phyloP scores from a whole-genome alignment of 2,113 vertebrate species.

The Ptilonorhynchus violaceus region DNA sequence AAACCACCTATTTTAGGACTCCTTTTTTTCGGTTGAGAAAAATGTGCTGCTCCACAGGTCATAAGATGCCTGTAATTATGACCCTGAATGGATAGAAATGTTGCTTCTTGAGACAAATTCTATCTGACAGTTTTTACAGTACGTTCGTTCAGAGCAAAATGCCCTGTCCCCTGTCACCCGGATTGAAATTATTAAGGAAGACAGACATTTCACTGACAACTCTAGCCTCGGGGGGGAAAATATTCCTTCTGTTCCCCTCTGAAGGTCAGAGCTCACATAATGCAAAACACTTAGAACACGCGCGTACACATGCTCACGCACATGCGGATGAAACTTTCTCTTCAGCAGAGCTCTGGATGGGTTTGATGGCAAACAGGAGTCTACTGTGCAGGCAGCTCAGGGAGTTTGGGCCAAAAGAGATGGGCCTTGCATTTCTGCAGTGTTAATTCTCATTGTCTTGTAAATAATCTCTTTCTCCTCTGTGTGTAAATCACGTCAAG shows the following conservation, averaged over 20 bases:
- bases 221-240: conserved; percentile 56
- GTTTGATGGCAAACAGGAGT: neutral
- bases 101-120: conserved; percentile 68
- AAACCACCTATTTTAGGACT: conserved; percentile 5
- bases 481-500: neutral
- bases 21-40: neutral
- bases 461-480: neutral
- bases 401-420: neutral
- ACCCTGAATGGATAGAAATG: conserved; percentile 50
- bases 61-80: conserved; percentile 43
- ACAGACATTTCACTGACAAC: conserved; percentile 68
- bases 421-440: neutral
- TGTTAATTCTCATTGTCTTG: neutral
- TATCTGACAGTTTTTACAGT: conserved; percentile 73
- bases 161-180: conserved; percentile 66
- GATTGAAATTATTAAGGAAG: conserved; percentile 75
- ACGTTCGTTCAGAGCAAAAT: conserved; percentile 70
- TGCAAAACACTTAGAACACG: conserved; percentile 42
- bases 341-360: neutral
- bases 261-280: conserved; percentile 68
- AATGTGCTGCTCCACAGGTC: conserved; percentile 49
- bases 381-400: fast-evolving
- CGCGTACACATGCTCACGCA: neutral
- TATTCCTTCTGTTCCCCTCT: conserved; percentile 72
- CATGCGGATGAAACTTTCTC: neutral